Evolutionary conservation across 2,888 invertebrate genomes (phyloP), one percentile per base, ranked within the genome.

Genomic region (Eristalis intricaria): DNA sequence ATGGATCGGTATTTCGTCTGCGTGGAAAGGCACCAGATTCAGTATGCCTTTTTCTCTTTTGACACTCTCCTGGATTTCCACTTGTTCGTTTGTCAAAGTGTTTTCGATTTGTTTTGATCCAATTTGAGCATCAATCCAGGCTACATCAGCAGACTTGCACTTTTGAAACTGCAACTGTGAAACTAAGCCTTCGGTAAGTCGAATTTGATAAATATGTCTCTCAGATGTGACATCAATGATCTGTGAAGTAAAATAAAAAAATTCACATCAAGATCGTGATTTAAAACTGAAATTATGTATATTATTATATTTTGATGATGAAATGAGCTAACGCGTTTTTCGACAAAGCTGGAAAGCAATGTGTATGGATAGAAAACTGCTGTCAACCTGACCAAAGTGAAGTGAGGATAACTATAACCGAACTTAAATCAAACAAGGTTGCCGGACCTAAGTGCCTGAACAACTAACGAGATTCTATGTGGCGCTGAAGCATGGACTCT

Each of bases 161-260:
- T 96, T 96, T 86, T 97, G 96, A 94, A 99, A 98, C 88, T 96
- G 95, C 79, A 99, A 93, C 10, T 97, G 96, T 0, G 97, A 97
- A 89, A 99, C 97, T 84, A 99, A 93, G 4, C 97, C 96, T 93
- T 99, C 99, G 1, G 98, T 98, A 61, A 99, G 94, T 74, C 97
- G 96, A 86, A 99, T 98, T 95, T 99, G 99, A 93, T 98, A 99
- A 90, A 99, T 99, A 91, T 99, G 98, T 0, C 98, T 98, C 93
- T 99, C 99, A 0, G 98, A 98, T 0, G 99, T 99, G 0, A 98
- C 99, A 92, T 99, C 99, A 4, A 99, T 95, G 10, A 92, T 91
- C 89, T 90, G 50, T 35, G 84, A 89, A 70, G 50, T 32, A 29
- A 70, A 69, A 60, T 70, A 35, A 11, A 32, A 15, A 66, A 0